These are phyloP conservation scores for Amphipyra berbera DNA, from an alignment of 2,888 invertebrate species.

Conservation along the genomic window DNA sequence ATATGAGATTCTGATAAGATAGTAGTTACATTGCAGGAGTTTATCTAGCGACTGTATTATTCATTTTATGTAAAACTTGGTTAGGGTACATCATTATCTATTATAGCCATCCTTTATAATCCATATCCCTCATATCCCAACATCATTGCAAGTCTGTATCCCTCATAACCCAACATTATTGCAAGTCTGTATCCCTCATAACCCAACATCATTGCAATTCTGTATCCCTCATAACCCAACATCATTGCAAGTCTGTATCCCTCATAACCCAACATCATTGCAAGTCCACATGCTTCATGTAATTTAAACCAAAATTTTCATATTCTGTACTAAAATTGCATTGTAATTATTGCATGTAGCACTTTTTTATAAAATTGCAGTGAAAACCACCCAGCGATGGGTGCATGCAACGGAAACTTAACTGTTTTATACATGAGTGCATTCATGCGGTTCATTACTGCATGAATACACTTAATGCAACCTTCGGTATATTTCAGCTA, in stretches of 20 bases:
- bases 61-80: background rate
- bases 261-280: no score
- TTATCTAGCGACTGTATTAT: background rate
- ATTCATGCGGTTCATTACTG: slow-evolving; percentile 27
- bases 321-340: slow-evolving; percentile 7
- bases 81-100: background rate
- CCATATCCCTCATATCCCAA: no score
- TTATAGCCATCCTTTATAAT: background rate
- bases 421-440: slow-evolving; percentile 32
- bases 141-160: no score
- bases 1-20: slow-evolving; percentile 19
- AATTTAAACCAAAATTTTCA: background rate
- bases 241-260: no score
- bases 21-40: slow-evolving; percentile 3
- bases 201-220: no score
- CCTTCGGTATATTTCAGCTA: slow-evolving; percentile 16
- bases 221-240: no score
- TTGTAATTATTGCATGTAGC: slow-evolving; percentile 14
- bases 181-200: no score
- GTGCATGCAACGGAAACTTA: slow-evolving; percentile 32
- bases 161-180: no score
- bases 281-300: no score
- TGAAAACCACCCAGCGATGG: slow-evolving; percentile 16
- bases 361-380: slow-evolving; percentile 25
- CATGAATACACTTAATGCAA: slow-evolving; percentile 21